Conservation (phyloP, 1,140 invertebrate species). For the Ganaspis sp. region DNA sequence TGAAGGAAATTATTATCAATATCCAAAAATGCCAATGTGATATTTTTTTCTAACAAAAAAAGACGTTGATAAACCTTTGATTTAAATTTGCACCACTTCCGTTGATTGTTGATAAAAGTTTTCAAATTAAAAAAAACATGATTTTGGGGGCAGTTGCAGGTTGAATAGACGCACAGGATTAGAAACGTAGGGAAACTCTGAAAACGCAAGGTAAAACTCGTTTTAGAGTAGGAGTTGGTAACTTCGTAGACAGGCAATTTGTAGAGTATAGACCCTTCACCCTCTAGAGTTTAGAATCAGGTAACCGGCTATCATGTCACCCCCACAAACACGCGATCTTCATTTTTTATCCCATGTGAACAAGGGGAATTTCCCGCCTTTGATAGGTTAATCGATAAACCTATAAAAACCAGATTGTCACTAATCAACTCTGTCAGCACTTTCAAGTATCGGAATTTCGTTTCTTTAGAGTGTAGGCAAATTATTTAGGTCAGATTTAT, state of each 20-base stretch:
- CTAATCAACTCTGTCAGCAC: conserved; percentile 20
- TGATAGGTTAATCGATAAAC: conserved; percentile 35
- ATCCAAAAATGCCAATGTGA: background rate
- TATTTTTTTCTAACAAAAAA: background rate
- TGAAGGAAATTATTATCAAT: background rate
- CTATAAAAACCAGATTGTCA: conserved; percentile 29
- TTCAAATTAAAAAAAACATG: background rate
- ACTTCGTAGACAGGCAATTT: conserved; percentile 57
- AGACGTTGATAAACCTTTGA: background rate
- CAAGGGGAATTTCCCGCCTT: conserved; percentile 14
- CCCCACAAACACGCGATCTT: conserved; percentile 46
- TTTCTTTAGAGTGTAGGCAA: background rate
- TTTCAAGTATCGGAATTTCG: background rate
- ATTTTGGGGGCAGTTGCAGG: background rate
- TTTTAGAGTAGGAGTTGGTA: conserved; percentile 47
- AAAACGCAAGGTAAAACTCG: conserved; percentile 44
- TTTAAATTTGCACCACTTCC: conserved; percentile 7
- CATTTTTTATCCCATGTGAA: conserved; percentile 1
- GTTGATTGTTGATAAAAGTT: background rate
- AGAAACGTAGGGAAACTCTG: conserved; percentile 36
- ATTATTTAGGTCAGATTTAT: background rate
- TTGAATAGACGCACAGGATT: conserved; percentile 34
- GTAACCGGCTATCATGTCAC: conserved; percentile 53
- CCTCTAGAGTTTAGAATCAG: conserved; percentile 47
- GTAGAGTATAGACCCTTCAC: conserved; percentile 41